Evolutionary conservation across 2,888 invertebrate genomes (phyloP).

Genomic region (Drosophila greeni): DNA sequence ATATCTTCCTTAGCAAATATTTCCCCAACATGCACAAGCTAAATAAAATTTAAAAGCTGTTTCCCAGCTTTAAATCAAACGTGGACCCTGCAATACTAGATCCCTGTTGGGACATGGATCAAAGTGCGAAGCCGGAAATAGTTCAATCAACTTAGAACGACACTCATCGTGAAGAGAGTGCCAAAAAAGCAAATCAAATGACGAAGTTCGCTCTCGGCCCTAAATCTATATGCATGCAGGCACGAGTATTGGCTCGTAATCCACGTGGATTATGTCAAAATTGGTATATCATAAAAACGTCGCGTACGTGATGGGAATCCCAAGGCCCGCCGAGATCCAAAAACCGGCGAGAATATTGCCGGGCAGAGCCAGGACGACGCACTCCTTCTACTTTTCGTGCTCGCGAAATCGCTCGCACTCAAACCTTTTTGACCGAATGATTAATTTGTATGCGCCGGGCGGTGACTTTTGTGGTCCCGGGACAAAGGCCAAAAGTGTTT

Average conservation of each 20-base stretch:
- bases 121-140: constrained; percentile 32
- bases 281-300: constrained; percentile 77
- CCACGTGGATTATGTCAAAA: constrained; percentile 76
- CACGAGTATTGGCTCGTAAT: constrained; percentile 60
- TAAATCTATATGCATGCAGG: constrained; percentile 11
- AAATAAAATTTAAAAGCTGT: too few relatives aligned
- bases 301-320: constrained; percentile 69
- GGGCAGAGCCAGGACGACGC: neutral
- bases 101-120: constrained; percentile 12
- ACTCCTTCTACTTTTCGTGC: constrained; percentile 12
- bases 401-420: constrained; percentile 37
- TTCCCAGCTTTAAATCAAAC: neutral
- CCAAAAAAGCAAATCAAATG: constrained; percentile 30
- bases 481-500: constrained; percentile 72
- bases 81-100: neutral
- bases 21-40: too few relatives aligned
- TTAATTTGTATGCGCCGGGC: constrained; percentile 69
- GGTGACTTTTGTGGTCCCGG: constrained; percentile 69
- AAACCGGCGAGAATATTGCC: constrained; percentile 32
- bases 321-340: constrained; percentile 41
- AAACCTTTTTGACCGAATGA: constrained; percentile 64
- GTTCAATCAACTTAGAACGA: constrained; percentile 30
- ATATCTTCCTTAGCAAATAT: neutral
- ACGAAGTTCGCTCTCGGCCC: constrained; percentile 1
- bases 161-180: constrained; percentile 29